phyloP scores from a whole-genome alignment of 2,888 invertebrate species.

The Rhynchonema sp. region DNA sequence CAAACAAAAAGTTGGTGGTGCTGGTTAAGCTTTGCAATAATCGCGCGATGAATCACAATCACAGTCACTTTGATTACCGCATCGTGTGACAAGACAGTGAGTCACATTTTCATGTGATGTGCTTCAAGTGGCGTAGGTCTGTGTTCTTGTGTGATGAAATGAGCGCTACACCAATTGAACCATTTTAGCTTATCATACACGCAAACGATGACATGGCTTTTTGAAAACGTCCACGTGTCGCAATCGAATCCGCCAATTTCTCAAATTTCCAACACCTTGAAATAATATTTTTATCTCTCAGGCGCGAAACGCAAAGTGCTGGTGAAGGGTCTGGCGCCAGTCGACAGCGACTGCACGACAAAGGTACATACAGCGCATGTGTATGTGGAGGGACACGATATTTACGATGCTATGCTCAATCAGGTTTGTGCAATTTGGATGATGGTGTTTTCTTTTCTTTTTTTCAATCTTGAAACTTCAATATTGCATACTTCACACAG shows the following conservation, averaged over 20 bases:
- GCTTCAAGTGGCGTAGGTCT: no score
- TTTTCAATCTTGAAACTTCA: not conserved
- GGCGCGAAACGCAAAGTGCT: constrained; percentile 24
- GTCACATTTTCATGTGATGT: no score
- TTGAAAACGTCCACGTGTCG: no score
- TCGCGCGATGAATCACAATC: no score
- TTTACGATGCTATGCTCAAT: constrained; percentile 37
- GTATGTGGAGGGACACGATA: constrained; percentile 25
- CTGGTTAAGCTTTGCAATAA: no score
- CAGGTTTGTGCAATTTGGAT: constrained; percentile 24
- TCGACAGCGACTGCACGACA: constrained; percentile 29
- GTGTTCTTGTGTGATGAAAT: no score
- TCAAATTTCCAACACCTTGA: not conserved
- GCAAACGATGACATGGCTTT: not conserved
- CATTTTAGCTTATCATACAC: no score
- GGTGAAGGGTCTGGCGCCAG: constrained; percentile 30
- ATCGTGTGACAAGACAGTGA: no score
- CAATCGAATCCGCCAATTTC: not conserved
- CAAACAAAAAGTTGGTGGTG: no score
- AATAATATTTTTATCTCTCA: not conserved
- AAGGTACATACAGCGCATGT: constrained; percentile 28
- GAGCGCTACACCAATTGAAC: not conserved
- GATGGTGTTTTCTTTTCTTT: no score
- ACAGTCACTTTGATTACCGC: no score
- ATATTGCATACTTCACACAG: constrained; percentile 16